Conservation (phyloP, 2,797 vertebrate species). For the Serranus cabrilla region DNA sequence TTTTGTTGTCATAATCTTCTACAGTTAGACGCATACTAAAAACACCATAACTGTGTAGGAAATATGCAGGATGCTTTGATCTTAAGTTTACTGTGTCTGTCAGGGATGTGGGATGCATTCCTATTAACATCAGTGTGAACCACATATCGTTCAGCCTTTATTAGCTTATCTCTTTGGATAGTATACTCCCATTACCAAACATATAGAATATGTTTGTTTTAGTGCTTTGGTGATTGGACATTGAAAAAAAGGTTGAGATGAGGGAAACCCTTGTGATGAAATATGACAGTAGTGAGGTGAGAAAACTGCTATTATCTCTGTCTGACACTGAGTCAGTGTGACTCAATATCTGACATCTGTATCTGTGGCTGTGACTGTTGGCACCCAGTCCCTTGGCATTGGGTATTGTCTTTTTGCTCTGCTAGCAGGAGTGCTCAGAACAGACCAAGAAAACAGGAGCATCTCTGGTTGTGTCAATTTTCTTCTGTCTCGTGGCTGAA, state of each 20-base stretch:
- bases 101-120: no score
- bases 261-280: not conserved
- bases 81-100: no score
- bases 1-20: no score
- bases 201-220: not conserved
- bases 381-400: not conserved
- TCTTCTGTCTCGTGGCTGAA: not conserved
- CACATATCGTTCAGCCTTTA: not conserved
- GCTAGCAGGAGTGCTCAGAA: constrained; percentile 1
- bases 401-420: constrained; percentile 6
- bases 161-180: not conserved
- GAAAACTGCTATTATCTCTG: not conserved
- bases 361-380: constrained; percentile 7
- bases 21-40: no score
- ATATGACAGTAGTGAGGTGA: not conserved
- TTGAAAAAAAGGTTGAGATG: no score
- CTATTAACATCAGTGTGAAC: not conserved
- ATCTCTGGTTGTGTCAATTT: not conserved
- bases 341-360: constrained; percentile 23
- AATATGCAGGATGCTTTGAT: no score
- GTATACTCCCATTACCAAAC: not conserved
- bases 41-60: no score
- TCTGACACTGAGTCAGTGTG: constrained; percentile 17
- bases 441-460: not conserved
- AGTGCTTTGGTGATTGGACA: not conserved